Evolutionary conservation across 1,140 invertebrate genomes (phyloP), one percentile per base, ranked within the genome.

Genomic region (Drosophila aff.): DNA sequence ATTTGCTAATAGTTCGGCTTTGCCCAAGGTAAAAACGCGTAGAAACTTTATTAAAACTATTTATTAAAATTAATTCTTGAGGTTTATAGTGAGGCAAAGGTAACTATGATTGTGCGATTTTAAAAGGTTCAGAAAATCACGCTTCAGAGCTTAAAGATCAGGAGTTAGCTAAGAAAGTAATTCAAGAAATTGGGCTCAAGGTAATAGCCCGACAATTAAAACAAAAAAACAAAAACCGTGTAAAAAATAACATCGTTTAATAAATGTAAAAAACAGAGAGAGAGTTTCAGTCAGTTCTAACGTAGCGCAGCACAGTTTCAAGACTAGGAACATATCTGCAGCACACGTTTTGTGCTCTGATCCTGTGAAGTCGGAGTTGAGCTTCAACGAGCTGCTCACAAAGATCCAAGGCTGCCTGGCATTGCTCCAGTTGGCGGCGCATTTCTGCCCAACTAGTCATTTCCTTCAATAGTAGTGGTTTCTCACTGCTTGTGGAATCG

Each of bases 341-440:
- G 33, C 1, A 8, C 10, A 13, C 10, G 13, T 16, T 18, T 13
- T 5, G 11, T 21, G 7, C 0, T 18, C 13, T n/a, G 4, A 13
- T 21, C 26, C 33, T 65, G 18, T 11, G 16, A 23, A 33, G 38
- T 10, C 4, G 26, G 15, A 60, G 38, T 3, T 15, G 46, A 6
- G 47, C 23, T 4, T 74, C 71, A 3, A 74, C 33, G 5, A 74
- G 40, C 7, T 28, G 47, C 13, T 36, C 47, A 52, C 71, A 74
- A 8, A 73, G 38, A n/a, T n/a, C 10, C 9, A 74, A 33, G 3
- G 38, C 38, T 4, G 6, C 8, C 23, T 21, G 40, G 18, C 38
- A 74, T 21, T 41, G 28, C 41, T 72, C 18, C 38, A 74, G 18
- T 44, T 74, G 55, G 3, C 13, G 38, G 10, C 66, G 66, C 69